Evolutionary conservation across 2,797 vertebrate genomes (phyloP), one percentile per base, ranked within the genome.

Genomic region (Picus viridis): DNA sequence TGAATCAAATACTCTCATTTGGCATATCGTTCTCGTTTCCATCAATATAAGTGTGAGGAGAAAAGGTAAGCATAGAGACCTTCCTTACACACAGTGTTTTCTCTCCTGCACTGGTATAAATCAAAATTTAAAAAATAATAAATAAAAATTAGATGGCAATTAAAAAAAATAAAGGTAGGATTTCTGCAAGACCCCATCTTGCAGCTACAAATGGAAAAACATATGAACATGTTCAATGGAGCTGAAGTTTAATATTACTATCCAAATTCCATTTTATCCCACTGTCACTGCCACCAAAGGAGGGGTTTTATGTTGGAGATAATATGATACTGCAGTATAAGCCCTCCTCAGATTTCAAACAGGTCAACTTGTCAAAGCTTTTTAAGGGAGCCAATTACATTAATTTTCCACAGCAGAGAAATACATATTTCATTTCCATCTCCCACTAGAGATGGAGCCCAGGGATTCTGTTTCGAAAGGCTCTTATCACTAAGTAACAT

Each of bases 401-500:
- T 98, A 98, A 98, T 98, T 98, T 98, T 98, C 98, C 97, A 97
- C 98, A 98, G 98, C 98, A 97, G 97, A 98, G 98, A 98, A 98
- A 98, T 98, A 98, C 98, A 98, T 98, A 98, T 98, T 98, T 98
- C 98, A 98, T 98, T 98, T 98, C 97, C 97, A 97, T 98, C 97
- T 98, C 98, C 98, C 98, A 97, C 97, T 96, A 98, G 98, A 97
- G 97, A 98, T 92, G 97, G 98, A 96, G 97, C 97, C 97, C 96
- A 92, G 97, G 98, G 97, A 98, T 98, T 97, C 98, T 97, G 96
- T 99, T 98, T 98, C 98, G 97, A 98, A 98, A 98, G 98, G 98
- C 97, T 98, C 98, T 99, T 99, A 99, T 99, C 99, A 98, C 98
- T 98, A 98, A 99, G 98, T 98, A 99, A 98, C 99, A 99, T 98